phyloP scores from a whole-genome alignment of 2,113 vertebrate species.

The Brachirus orientalis region DNA sequence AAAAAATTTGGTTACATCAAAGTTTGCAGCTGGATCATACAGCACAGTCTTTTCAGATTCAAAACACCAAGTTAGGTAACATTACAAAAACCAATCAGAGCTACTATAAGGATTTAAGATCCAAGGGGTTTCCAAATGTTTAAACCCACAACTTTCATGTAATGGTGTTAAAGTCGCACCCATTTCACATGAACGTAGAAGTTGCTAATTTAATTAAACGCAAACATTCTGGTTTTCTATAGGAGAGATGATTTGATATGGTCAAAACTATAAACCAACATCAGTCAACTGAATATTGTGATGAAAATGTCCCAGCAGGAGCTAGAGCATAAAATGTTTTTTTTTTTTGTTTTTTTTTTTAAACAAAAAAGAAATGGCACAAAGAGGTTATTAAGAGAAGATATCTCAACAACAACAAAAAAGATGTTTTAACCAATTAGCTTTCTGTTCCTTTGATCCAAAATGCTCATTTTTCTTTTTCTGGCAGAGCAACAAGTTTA shows the following conservation, averaged over 20 bases:
- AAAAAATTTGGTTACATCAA: constrained; percentile 14
- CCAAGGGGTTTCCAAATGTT: constrained; percentile 43
- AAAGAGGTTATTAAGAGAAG: constrained; percentile 8
- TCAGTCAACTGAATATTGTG: constrained; percentile 52
- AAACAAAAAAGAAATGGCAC: constrained; percentile 38
- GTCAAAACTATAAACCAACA: constrained; percentile 30
- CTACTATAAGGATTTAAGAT: constrained; percentile 22
- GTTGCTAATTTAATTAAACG: constrained; percentile 16
- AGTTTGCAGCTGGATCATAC: constrained; percentile 4
- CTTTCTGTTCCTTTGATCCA: constrained; percentile 4
- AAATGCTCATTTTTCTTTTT: constrained; percentile 13
- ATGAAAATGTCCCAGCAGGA: constrained; percentile 24
- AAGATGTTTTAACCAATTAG: constrained; percentile 12
- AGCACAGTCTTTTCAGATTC: not conserved
- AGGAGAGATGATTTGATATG: constrained; percentile 25
- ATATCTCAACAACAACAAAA: no score
- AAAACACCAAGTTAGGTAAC: constrained; percentile 14
- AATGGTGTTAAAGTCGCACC: constrained; percentile 19
- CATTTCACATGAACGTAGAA: constrained; percentile 9
- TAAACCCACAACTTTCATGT: constrained; percentile 21
- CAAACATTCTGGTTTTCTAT: constrained; percentile 34
- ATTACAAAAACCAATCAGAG: constrained; percentile 23
- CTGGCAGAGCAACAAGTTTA: constrained; percentile 5
- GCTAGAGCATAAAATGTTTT: constrained; percentile 43
- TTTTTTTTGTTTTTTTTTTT: no score